Base-by-base conservation (phyloP, 2,888 invertebrate species). In the Drosophila pegasa region DNA sequence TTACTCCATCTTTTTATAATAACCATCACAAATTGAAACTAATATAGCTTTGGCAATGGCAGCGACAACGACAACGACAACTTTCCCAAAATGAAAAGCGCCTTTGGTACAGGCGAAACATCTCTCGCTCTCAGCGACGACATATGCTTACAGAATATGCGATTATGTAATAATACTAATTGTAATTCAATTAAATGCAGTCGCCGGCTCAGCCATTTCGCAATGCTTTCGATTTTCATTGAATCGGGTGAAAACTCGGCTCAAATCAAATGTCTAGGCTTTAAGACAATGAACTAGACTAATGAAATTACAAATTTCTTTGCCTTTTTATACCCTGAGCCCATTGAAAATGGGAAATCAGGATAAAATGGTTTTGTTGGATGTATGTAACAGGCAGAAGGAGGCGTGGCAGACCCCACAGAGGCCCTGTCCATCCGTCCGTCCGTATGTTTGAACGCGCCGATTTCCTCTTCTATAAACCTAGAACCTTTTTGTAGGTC, bases 61-160 rank as follows among this genome's bases (percentile, higher is more conserved):
- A 38, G 5, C 43, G 25, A 16, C 41, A 43, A n/a, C 50, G 25
- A 16, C 41, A 43, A n/a, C 50, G 48, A 59, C 54, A 82, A 84
- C 83, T 87, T 84, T 84, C 84, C 84, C 85, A 84, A 84, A 86
- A 72, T 79, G 77, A 83, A 83, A 85, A 82, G 75, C 78, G 78
- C 16, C 60, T 73, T 78, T 66, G 45, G 45, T 40, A 60, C 47
- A 47, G 55, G 55, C 35, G 52, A 35, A 35, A 38, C 14, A 38
- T 31, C 27, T 37, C 27, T 35, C 16, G n/a, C 16, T 27, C n/a
- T n/a, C 43, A 14, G 22, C 8, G 43, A 6, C 25, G n/a, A 27
- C 25, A 25, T 9, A 9, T 45, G 43, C 65, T 45, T 75, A 69
- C 67, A 84, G 71, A 79, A 81, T 75, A 60, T 56, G 48, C 37